A percentile compares a stretch with the other conserved stretches of the same genome.
Evolutionary conservation across 2,113 vertebrate genomes (phyloP).

Genomic region (Ptilonorhynchus violaceus): DNA sequence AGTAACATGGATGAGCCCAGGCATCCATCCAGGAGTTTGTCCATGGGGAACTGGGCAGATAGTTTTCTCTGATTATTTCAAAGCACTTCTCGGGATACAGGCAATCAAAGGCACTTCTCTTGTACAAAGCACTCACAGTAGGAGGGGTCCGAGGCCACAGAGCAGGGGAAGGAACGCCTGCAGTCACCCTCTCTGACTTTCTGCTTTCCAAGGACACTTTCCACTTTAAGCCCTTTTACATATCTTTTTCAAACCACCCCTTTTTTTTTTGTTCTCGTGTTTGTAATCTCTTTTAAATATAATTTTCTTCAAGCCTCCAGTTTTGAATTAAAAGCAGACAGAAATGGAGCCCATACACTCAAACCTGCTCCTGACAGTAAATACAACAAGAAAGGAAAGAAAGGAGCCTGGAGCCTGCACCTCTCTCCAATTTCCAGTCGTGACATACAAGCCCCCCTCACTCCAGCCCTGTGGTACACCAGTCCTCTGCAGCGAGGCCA

Average conservation of each 20-base stretch:
- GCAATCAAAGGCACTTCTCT: neutral
- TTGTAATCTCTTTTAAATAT: neutral
- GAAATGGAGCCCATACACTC: neutral
- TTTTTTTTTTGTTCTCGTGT: neutral
- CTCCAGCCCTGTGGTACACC: neutral
- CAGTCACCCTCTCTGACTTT: neutral
- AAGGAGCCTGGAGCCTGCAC: neutral
- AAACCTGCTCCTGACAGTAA: neutral
- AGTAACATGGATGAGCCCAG: neutral
- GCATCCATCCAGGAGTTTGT: neutral
- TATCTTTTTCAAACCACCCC: fast-evolving
- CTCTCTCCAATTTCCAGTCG: neutral
- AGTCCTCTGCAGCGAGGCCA: neutral
- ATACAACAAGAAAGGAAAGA: neutral
- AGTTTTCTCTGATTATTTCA: neutral
- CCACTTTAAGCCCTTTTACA: neutral
- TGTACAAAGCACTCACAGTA: neutral
- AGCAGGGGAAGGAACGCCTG: neutral
- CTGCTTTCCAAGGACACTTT: neutral
- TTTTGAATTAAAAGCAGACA: neutral
- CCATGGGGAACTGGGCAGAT: neutral
- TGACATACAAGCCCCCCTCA: fast-evolving
- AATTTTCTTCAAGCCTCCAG: neutral
- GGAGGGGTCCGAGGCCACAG: neutral
- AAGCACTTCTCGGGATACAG: neutral